Conservation (phyloP, 2,113 vertebrate genomes). For the Forbesichthys papilliferus region DNA sequence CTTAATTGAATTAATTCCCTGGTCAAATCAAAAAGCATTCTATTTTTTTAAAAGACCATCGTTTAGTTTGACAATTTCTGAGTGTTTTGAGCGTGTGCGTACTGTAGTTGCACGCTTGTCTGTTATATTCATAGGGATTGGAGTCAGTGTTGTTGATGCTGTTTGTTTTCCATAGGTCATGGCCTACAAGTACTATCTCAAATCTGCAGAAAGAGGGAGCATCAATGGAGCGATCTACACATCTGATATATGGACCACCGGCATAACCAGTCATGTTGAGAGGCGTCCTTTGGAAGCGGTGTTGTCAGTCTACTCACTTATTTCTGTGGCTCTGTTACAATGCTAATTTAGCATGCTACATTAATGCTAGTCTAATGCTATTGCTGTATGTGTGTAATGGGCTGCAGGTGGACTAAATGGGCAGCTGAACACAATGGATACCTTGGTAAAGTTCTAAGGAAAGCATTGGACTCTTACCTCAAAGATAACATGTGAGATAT, state of each 20-base stretch:
- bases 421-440: conserved; percentile 79
- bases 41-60: no score
- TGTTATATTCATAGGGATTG: not conserved
- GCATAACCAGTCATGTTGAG: conserved; percentile 64
- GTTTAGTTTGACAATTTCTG: no score
- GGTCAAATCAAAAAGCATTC: no score
- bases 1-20: no score
- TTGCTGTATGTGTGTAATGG: conserved; percentile 10
- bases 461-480: conserved; percentile 75
- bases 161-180: conserved; percentile 57
- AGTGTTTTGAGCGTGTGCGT: no score
- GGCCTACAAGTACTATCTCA: conserved; percentile 77
- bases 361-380: not conserved
- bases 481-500: conserved; percentile 67
- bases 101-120: no score
- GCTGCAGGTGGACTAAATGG: conserved; percentile 79
- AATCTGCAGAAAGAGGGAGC: conserved; percentile 73
- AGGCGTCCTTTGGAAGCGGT: conserved; percentile 71
- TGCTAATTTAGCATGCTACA: not conserved
- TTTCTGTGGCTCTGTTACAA: not conserved
- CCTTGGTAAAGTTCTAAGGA: conserved; percentile 74
- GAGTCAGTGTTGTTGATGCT: not conserved
- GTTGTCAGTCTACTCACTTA: conserved; percentile 58
- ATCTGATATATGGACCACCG: conserved; percentile 73
- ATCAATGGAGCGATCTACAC: conserved; percentile 67